Percentiles rank a stretch among this genome's conserved stretches.
phyloP scores from a whole-genome alignment of 1,140 invertebrate species.

The Kradibia gibbosae region DNA sequence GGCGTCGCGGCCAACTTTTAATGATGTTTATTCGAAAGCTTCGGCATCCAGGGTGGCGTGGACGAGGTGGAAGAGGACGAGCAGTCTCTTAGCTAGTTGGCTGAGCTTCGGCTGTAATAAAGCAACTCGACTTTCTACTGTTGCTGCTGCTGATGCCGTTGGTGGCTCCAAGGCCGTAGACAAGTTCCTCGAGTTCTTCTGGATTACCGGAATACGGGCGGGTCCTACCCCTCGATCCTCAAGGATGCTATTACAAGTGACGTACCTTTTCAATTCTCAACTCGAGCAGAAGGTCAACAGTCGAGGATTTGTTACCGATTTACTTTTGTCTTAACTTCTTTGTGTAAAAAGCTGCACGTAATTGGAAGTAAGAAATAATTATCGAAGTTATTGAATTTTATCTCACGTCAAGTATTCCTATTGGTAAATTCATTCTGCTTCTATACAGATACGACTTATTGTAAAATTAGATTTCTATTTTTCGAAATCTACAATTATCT shows the following conservation, averaged over 20 bases:
- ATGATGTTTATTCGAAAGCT: slow-evolving; percentile 36
- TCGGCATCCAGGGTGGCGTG: neutral
- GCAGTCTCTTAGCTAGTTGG: neutral
- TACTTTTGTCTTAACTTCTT: neutral
- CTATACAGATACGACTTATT: too few relatives aligned
- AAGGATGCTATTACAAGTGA: neutral
- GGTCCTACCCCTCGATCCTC: neutral
- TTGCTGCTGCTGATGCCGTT: neutral
- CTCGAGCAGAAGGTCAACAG: slow-evolving; percentile 12
- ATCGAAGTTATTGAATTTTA: neutral
- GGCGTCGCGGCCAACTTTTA: slow-evolving; percentile 7
- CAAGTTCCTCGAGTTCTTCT: neutral
- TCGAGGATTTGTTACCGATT: neutral
- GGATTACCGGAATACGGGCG: neutral
- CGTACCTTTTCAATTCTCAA: slow-evolving; percentile 20
- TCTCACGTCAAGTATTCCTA: neutral
- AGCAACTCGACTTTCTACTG: slow-evolving; percentile 14
- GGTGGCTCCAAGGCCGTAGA: neutral
- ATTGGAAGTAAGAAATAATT: neutral
- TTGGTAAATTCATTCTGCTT: too few relatives aligned
- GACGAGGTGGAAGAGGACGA: neutral
- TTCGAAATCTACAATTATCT: too few relatives aligned
- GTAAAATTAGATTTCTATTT: too few relatives aligned
- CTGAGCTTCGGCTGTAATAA: slow-evolving; percentile 25
- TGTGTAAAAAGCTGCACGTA: neutral